Evolutionary conservation across 37 sponge, comb jelly and placozoan species (phyloP).

Genomic region (Dysidea cf. avara): DNA sequence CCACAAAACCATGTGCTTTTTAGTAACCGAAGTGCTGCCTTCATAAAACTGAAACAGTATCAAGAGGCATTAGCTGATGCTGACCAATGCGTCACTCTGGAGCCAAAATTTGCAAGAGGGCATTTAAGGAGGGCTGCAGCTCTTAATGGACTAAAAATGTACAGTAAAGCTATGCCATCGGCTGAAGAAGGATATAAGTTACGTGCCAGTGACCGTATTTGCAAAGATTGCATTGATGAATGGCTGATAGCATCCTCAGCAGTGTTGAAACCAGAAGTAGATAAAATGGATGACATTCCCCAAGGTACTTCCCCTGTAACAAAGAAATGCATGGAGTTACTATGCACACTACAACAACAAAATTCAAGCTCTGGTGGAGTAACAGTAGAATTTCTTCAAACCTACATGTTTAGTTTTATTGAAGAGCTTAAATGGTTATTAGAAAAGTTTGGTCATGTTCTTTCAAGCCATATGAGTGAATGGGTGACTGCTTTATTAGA

Average conservation of each 20-base stretch:
- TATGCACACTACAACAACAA: neutral
- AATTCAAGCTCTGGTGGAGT: neutral
- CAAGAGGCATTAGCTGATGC: conserved; percentile 47
- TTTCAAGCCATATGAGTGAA: neutral
- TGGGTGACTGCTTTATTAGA: conserved; percentile 1
- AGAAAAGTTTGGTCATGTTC: conserved; percentile 28
- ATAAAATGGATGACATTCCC: neutral
- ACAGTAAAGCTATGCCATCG: neutral
- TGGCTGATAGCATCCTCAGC: conserved; percentile 6
- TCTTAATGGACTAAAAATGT: neutral
- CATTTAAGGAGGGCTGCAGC: conserved; percentile 1
- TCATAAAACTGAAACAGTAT: conserved; percentile 11
- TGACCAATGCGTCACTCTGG: conserved; percentile 18
- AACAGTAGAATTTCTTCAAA: too few species aligned
- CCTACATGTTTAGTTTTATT: neutral
- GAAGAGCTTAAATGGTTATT: conserved; percentile 18
- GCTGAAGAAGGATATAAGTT: conserved; percentile 5
- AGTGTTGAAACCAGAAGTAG: neutral
- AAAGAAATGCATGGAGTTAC: neutral
- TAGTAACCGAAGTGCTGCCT: conserved; percentile 58
- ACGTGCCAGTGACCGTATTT: conserved; percentile 1
- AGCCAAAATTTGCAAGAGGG: conserved; percentile 34
- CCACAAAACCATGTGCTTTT: conserved; percentile 29
- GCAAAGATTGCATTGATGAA: neutral
- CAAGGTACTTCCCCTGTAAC: conserved; percentile 6